Base-by-base conservation (phyloP, 1,140 invertebrate species). In the Chlorops oryzae region DNA sequence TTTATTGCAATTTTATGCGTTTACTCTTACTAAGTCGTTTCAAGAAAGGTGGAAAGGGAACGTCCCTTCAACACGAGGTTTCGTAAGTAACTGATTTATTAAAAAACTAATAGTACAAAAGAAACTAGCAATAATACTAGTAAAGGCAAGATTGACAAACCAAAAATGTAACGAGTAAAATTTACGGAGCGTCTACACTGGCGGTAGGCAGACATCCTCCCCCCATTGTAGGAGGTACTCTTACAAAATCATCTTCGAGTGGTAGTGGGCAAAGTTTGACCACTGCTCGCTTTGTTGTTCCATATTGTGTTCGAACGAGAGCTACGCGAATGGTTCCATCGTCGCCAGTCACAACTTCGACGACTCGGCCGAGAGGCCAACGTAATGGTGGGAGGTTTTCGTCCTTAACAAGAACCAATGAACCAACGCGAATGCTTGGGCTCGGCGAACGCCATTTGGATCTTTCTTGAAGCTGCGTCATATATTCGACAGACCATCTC, bases 161-260 rank as follows among this genome's bases (percentile, higher is more conserved):
- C n/a, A n/a, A n/a, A n/a, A n/a, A n/a, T n/a, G n/a, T n/a, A n/a
- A n/a, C n/a, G n/a, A n/a, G n/a, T n/a, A n/a, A n/a, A n/a, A n/a
- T n/a, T n/a, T n/a, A n/a, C n/a, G n/a, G n/a, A n/a, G n/a, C n/a
- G n/a, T n/a, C n/a, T n/a, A n/a, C n/a, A n/a, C n/a, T n/a, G n/a
- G n/a, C n/a, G n/a, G n/a, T n/a, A n/a, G n/a, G 13, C 46, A 42
- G 25, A 38, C 34, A 51, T 51, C n/a, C 41, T 50, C 48, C 48
- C 39, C 25, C 39, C 48, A n/a, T 42, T 50, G 39, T 13, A 42
- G 43, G 39, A 18, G 12, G 22, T n/a, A 5, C n/a, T 13, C 25
- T 22, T 37, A 35, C 27, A 42, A 46, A n/a, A n/a, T n/a, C 24
- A 22, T 43, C 23, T 27, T 51, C 41, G n/a, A 51, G 28, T 15